Evolutionary conservation across 2,113 vertebrate species (phyloP), one percentile per base, ranked within the genome.

Genomic region (Anseranas semipalmata): DNA sequence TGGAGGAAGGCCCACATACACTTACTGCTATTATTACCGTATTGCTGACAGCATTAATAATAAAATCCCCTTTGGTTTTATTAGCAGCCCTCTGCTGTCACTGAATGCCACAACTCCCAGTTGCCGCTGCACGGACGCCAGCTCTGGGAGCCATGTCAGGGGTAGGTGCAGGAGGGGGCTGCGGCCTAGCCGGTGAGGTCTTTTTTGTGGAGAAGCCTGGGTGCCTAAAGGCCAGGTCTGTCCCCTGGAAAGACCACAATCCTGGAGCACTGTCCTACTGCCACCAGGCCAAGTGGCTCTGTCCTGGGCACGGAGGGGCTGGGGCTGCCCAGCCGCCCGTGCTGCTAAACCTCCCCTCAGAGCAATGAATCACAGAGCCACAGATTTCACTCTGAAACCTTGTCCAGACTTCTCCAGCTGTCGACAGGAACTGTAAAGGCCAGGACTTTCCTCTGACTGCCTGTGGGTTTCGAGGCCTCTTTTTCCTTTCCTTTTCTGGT

Each of bases 361-460:
- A 91, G 78, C 53, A 92, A 93, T 88, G 87, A 96, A 96, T 94
- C 85, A 73, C 50, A 85, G 71, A 68, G 55, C 52, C 53, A 59
- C 5, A 11, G 63, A 45, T 63, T 87, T 68, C 27, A 7, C 85
- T 65, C 10, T 12, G 71, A 85, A 87, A 59, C 77, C 79, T 93
- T 81, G 63, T 82, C 70, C 90, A 87, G 78, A 73, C 80, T 91
- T 94, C 92, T 88, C 80, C 78, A 73, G 67, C 67, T 84, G 77
- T 15, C 68, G 45, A 91, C 4, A 5, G 87, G 76, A 89, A 52
- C 86, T 74, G 24, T 75, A 91, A 91, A 78, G 60, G 60, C 89
- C 85, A 85, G 63, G 43, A 62, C 71, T 90, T 93, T 55, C n/a
- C 24, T 43, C 74, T 71, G 45, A 17, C 56, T 53, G 21, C n/a